Percentiles rank a stretch among this genome's conserved stretches.
phyloP scores from a whole-genome alignment of 2,113 vertebrate species.

The Macroglossus sobrinus region DNA sequence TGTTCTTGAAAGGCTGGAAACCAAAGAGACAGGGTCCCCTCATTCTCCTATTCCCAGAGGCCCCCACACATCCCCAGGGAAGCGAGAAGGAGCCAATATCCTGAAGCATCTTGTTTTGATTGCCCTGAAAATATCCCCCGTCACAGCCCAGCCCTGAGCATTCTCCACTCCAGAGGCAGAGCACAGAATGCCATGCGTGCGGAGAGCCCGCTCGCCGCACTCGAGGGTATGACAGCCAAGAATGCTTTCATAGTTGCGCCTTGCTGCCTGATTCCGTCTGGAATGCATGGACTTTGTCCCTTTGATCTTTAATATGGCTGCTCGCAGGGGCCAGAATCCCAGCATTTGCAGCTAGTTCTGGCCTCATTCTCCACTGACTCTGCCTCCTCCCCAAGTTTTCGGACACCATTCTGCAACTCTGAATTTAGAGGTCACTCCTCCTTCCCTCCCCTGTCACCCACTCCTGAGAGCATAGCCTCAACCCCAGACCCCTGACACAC shows the following conservation, averaged over 20 bases:
- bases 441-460: background rate
- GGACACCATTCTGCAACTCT: background rate
- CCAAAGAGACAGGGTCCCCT: background rate
- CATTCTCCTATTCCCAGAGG: background rate
- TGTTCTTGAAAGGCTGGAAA: background rate
- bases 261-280: constrained; percentile 33
- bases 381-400: background rate
- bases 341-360: background rate
- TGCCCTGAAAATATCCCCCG: constrained; percentile 7
- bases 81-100: background rate
- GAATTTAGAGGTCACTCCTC: background rate
- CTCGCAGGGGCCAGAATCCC: background rate
- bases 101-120: constrained; percentile 33
- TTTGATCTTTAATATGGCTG: constrained; percentile 60
- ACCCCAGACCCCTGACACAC: background rate
- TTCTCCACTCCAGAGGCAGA: background rate
- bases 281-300: constrained; percentile 23
- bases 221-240: constrained; percentile 5
- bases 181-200: background rate
- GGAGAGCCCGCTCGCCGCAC: background rate
- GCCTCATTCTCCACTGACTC: background rate
- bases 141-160: background rate
- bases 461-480: background rate
- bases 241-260: constrained; percentile 27
- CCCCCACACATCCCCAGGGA: background rate